phyloP scores from a whole-genome alignment of 2,113 vertebrate species.

The Melanerpes aurifrons region DNA sequence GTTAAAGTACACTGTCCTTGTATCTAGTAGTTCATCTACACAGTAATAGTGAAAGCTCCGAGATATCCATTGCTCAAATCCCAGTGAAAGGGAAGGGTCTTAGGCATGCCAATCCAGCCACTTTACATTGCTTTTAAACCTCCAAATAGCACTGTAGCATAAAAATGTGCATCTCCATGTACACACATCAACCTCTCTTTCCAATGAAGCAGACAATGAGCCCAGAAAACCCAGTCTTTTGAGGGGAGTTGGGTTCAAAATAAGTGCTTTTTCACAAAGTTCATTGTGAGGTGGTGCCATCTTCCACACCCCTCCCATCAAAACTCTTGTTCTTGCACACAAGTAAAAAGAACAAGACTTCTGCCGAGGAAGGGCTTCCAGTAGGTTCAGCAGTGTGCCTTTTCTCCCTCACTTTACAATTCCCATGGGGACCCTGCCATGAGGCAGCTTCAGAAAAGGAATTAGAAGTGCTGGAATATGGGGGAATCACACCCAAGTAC shows the following conservation, averaged over 20 bases:
- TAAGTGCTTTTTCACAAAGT: neutral
- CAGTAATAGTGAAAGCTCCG: neutral
- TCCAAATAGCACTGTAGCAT: fast-evolving
- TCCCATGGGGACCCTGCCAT: neutral
- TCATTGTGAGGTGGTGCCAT: fast-evolving
- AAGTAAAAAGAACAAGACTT: neutral
- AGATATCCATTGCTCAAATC: fast-evolving
- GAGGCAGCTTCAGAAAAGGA: neutral
- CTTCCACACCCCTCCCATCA: neutral
- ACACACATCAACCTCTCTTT: neutral
- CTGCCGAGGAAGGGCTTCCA: neutral
- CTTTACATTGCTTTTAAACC: neutral
- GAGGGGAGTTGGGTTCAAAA: neutral
- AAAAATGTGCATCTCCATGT: neutral
- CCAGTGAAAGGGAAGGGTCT: neutral
- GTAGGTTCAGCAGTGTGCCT: neutral
- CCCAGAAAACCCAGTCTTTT: neutral
- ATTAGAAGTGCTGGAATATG: fast-evolving
- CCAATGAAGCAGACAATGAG: neutral
- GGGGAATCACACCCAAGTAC: neutral
- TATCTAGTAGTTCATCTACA: fast-evolving
- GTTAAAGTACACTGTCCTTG: neutral
- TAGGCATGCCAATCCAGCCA: neutral
- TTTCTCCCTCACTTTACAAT: neutral
- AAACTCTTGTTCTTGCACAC: neutral